These are phyloP conservation scores for Leucoraja erinaceus DNA, from an alignment of 2,113 vertebrate genomes.

Conservation along the genomic window DNA sequence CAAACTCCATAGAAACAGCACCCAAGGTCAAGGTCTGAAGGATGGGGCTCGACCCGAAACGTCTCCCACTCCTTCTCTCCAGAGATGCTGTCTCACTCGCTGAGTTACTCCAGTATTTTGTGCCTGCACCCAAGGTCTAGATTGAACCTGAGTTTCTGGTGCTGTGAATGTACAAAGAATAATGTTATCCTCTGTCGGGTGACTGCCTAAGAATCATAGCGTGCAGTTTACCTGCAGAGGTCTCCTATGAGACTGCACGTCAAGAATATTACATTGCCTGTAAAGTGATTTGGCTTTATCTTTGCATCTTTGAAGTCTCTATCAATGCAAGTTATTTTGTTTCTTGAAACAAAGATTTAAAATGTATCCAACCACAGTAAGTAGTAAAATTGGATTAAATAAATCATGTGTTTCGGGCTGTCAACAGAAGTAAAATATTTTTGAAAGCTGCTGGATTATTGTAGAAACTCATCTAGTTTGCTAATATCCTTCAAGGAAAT, in stretches of 20 bases:
- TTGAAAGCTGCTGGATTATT: not conserved
- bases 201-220: no score
- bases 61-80: no score
- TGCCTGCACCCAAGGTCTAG: no score
- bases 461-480: not conserved
- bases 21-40: no score
- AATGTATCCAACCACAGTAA: not conserved
- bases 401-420: not conserved
- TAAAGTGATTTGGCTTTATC: not conserved
- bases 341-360: not conserved
- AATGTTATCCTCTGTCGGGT: no score
- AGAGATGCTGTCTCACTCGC: no score
- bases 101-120: no score
- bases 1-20: no score
- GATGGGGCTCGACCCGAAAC: no score
- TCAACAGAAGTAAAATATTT: slow-evolving; percentile 9
- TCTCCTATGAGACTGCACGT: not conserved
- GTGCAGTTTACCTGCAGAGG: not conserved
- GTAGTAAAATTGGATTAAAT: not conserved
- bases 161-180: no score
- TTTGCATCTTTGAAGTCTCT: not conserved
- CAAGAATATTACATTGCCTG: not conserved
- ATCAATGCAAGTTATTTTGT: not conserved
- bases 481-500: not conserved
- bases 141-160: no score